Evolutionary conservation across 1,140 invertebrate genomes (phyloP).

Genomic region (Drosophila neocordata): DNA sequence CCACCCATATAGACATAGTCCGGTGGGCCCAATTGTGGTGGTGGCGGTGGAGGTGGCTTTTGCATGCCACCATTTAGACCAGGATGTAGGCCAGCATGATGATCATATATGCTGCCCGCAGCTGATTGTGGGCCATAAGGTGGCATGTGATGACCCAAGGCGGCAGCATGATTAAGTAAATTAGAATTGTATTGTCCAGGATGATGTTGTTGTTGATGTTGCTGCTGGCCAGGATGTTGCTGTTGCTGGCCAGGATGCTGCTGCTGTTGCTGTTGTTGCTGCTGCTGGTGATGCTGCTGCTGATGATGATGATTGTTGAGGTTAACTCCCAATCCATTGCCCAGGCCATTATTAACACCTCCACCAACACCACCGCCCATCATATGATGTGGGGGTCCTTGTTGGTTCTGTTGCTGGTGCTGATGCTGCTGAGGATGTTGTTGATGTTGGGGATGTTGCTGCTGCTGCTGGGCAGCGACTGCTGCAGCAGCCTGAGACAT

Average conservation of each 20-base stretch:
- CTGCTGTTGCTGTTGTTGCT: slow-evolving; percentile 64
- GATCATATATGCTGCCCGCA: slow-evolving; percentile 70
- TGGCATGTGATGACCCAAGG: slow-evolving; percentile 66
- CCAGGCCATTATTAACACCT: slow-evolving; percentile 53
- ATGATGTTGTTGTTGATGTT: slow-evolving; percentile 67
- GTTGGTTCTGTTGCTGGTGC: slow-evolving; percentile 66
- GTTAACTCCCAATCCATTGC: slow-evolving; percentile 58
- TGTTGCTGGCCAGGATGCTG: slow-evolving; percentile 60
- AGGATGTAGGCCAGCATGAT: slow-evolving; percentile 73
- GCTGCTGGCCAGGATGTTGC: slow-evolving; percentile 44
- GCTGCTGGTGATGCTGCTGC: slow-evolving; percentile 53
- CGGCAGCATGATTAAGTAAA: slow-evolving; percentile 75
- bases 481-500: slow-evolving; percentile 77
- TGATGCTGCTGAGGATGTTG: slow-evolving; percentile 62
- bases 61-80: slow-evolving; percentile 79
- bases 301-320: slow-evolving; percentile 49
- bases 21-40: slow-evolving; percentile 49
- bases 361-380: slow-evolving; percentile 65
- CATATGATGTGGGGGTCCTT: slow-evolving; percentile 68
- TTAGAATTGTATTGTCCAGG: slow-evolving; percentile 77
- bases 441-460: slow-evolving; percentile 59
- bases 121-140: slow-evolving; percentile 55
- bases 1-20: slow-evolving; percentile 78
- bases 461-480: slow-evolving; percentile 68
- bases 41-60: slow-evolving; percentile 63